A percentile compares a stretch with the other conserved stretches of the same genome.
phyloP scores from a whole-genome alignment of 2,797 vertebrate species.

The Monodelphis domestica region DNA sequence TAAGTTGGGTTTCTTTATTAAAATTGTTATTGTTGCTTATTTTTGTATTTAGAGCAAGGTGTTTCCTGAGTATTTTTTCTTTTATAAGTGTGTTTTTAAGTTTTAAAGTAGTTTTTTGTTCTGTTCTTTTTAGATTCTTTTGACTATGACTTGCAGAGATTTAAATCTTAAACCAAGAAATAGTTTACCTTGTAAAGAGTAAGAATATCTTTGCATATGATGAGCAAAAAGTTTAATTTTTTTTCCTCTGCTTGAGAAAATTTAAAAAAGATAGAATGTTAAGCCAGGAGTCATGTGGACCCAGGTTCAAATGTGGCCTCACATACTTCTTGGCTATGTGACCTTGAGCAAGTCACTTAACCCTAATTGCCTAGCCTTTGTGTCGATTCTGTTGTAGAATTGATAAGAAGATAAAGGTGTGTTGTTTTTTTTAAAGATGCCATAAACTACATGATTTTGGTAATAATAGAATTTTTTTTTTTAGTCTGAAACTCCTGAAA shows the following conservation, averaged over 20 bases:
- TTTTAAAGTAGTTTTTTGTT: not conserved
- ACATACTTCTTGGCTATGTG: too few species aligned
- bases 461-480: not conserved
- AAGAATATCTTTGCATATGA: not conserved
- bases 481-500: constrained; percentile 10
- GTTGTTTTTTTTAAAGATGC: too few species aligned
- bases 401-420: too few species aligned
- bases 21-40: not conserved
- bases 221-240: fast-evolving
- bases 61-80: not conserved
- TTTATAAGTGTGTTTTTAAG: not conserved
- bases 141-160: not conserved
- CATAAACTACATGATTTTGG: not conserved
- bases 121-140: not conserved
- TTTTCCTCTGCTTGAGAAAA: not conserved
- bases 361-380: too few species aligned
- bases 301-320: too few species aligned
- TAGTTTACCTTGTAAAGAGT: not conserved
- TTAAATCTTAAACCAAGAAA: not conserved
- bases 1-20: not conserved
- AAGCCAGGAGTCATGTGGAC: too few species aligned
- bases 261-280: too few species aligned
- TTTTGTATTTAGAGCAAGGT: not conserved
- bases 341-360: too few species aligned
- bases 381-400: too few species aligned